A percentile compares a stretch with the other conserved stretches of the same genome.
phyloP scores from a whole-genome alignment of 2,113 vertebrate genomes.

The Antigone vipio region DNA sequence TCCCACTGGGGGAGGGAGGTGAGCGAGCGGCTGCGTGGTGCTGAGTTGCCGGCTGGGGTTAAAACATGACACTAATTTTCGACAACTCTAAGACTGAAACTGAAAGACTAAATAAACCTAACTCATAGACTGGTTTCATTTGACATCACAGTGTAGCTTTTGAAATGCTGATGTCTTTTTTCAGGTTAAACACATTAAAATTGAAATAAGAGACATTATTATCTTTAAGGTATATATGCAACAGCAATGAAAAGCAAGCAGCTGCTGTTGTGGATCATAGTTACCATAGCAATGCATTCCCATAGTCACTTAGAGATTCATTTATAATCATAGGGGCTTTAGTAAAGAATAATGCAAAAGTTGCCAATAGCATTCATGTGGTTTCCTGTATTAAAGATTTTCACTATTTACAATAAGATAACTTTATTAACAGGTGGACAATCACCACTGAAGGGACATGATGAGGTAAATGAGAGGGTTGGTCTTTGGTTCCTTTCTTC shows the following conservation, averaged over 20 bases:
- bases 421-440: not conserved
- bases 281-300: conserved; percentile 66
- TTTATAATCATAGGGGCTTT: conserved; percentile 18
- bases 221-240: conserved; percentile 11
- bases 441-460: not conserved
- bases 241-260: not conserved
- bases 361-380: not conserved
- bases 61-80: not conserved
- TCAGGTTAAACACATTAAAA: not conserved
- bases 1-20: no score
- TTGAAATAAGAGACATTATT: not conserved
- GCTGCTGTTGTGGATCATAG: conserved; percentile 42
- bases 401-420: not conserved
- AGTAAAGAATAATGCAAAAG: conserved; percentile 20
- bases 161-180: not conserved
- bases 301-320: conserved; percentile 23
- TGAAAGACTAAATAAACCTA: not conserved
- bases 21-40: no score
- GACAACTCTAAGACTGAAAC: not conserved
- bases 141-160: not conserved
- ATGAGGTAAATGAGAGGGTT: not conserved
- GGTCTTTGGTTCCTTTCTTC: not conserved
- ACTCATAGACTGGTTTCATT: not conserved
- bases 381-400: not conserved
- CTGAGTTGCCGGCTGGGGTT: no score